Evolutionary conservation across 23 tunicate species (phyloP).

Genomic region (Halocynthia aurantium): DNA sequence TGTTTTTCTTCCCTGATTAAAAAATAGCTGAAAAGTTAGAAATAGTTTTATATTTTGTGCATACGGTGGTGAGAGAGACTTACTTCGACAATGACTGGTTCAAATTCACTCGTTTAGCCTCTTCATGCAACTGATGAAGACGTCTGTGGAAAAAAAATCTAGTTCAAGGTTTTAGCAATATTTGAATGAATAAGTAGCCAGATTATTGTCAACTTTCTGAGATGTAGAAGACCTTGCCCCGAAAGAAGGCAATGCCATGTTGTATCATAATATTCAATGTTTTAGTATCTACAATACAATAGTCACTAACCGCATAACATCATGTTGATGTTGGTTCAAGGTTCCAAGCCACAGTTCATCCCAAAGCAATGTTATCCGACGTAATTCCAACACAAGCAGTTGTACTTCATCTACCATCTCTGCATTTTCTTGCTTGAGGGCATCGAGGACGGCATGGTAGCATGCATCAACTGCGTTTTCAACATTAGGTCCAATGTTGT

Average conservation of each 20-base stretch:
- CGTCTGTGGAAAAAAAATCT: slow-evolving; percentile 37
- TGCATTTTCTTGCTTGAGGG: slow-evolving; percentile 39
- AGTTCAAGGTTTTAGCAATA: neutral
- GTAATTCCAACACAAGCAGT: slow-evolving; percentile 68
- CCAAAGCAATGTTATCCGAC: slow-evolving; percentile 92
- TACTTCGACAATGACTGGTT: slow-evolving; percentile 73
- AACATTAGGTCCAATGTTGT: neutral
- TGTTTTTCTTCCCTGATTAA: slow-evolving; percentile 57
- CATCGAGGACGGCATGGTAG: slow-evolving; percentile 71
- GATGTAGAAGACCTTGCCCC: too few relatives aligned
- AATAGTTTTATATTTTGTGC: neutral
- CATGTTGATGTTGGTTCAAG: slow-evolving; percentile 83
- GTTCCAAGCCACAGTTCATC: slow-evolving; percentile 99
- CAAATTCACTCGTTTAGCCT: slow-evolving; percentile 90
- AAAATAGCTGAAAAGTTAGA: neutral
- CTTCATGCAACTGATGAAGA: slow-evolving; percentile 80
- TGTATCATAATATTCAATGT: too few relatives aligned
- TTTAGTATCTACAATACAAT: neutral
- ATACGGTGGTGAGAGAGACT: slow-evolving; percentile 15
- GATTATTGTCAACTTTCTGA: neutral
- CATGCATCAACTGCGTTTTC: slow-evolving; percentile 31
- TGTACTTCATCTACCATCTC: slow-evolving; percentile 73
- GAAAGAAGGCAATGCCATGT: neutral
- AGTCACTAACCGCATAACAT: slow-evolving; percentile 58
- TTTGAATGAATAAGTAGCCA: neutral